phyloP scores from a whole-genome alignment of 2,113 vertebrate genomes.

The Noturus placidus region DNA sequence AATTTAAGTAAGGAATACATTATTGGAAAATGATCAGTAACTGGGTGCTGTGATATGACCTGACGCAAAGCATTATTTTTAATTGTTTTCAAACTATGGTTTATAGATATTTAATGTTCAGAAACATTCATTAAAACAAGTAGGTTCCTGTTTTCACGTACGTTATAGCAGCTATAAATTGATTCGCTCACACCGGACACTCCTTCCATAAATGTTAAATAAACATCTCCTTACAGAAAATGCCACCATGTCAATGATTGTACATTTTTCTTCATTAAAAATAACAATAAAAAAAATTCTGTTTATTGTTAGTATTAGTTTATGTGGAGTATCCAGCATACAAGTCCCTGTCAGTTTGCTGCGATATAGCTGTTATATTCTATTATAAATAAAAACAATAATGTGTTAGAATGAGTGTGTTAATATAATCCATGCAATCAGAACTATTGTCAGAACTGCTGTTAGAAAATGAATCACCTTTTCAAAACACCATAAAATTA shows the following conservation, averaged over 20 bases:
- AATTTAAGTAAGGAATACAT: too few relatives aligned
- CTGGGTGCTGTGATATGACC: too few relatives aligned
- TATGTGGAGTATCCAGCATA: neutral
- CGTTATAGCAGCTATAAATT: too few relatives aligned
- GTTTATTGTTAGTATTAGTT: neutral
- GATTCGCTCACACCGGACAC: too few relatives aligned
- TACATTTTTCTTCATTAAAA: neutral
- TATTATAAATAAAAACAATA: neutral
- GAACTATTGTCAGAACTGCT: neutral
- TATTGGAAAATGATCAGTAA: too few relatives aligned
- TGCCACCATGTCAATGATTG: neutral
- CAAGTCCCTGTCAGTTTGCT: neutral
- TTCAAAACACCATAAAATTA: neutral
- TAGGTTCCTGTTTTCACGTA: too few relatives aligned
- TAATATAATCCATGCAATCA: neutral
- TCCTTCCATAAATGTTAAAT: too few relatives aligned
- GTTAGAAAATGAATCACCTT: neutral
- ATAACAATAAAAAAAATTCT: neutral
- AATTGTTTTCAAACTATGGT: too few relatives aligned
- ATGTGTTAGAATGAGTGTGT: neutral
- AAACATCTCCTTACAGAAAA: too few relatives aligned
- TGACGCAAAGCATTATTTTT: too few relatives aligned
- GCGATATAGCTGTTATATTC: neutral
- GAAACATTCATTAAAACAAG: too few relatives aligned
- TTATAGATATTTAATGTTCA: too few relatives aligned